Conservation (phyloP, 2,888 invertebrate species). For the Drosophila hamatofila region DNA sequence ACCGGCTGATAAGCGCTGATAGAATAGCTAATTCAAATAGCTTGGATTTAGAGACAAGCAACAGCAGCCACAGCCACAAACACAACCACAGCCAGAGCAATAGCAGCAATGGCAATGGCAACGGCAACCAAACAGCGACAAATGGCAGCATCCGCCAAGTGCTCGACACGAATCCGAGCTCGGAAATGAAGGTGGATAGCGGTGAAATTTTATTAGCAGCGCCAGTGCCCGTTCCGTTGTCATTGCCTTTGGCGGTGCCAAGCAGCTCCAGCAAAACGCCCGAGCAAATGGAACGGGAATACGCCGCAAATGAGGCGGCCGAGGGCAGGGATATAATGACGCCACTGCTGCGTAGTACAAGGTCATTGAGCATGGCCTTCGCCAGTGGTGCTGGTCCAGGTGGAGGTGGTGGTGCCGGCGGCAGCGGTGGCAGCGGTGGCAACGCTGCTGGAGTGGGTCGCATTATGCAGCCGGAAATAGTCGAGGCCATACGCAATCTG, state of each 20-base stretch:
- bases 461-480: constrained; percentile 79
- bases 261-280: constrained; percentile 74
- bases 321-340: constrained; percentile 86
- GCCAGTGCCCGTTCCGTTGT: not conserved
- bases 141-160: constrained; percentile 56
- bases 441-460: constrained; percentile 50
- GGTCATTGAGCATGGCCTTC: constrained; percentile 61
- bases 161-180: constrained; percentile 17
- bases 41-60: constrained; percentile 25
- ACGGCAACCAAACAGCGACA: constrained; percentile 33
- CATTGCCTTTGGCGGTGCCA: not conserved
- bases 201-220: constrained; percentile 22
- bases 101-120: not conserved
- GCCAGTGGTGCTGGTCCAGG: constrained; percentile 1
- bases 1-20: constrained; percentile 67
- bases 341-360: constrained; percentile 73
- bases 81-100: not conserved
- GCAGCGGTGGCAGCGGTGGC: not conserved
- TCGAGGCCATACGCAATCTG: constrained; percentile 81
- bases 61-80: constrained; percentile 2
- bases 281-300: constrained; percentile 83
- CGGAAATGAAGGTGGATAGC: constrained; percentile 61
- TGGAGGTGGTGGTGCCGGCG: not conserved
- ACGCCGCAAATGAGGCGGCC: constrained; percentile 81
- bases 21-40: constrained; percentile 40